A percentile compares a stretch with the other conserved stretches of the same genome.
These are phyloP conservation scores for Barbus barbus DNA, from an alignment of 2,113 vertebrate genomes.

Conservation along the genomic window DNA sequence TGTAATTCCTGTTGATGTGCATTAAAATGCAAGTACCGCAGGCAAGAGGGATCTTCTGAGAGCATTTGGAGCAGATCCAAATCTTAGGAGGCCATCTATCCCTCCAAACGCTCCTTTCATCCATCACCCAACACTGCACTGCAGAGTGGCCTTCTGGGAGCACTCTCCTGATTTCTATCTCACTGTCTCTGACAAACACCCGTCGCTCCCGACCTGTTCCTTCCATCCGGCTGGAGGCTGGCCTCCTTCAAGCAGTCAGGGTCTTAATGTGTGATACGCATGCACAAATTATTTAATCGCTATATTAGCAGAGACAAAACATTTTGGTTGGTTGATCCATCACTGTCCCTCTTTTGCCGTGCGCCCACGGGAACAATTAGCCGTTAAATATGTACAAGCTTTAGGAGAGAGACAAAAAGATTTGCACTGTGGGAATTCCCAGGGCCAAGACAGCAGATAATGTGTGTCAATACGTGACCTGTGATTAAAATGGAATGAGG, in stretches of 20 bases:
- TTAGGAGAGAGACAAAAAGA: constrained; percentile 12
- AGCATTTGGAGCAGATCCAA: constrained; percentile 17
- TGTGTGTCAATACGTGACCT: constrained; percentile 39
- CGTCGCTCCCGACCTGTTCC: not conserved
- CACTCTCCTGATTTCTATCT: constrained; percentile 23
- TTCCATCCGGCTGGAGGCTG: constrained; percentile 24
- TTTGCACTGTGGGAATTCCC: constrained; percentile 34
- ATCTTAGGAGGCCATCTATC: constrained; percentile 28
- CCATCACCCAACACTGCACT: constrained; percentile 9
- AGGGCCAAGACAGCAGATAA: constrained; percentile 31
- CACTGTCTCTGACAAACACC: constrained; percentile 30
- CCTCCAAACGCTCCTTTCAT: constrained; percentile 6
- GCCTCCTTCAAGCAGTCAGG: constrained; percentile 45
- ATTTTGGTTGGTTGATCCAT: constrained; percentile 58
- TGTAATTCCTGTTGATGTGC: constrained; percentile 1
- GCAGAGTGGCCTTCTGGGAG: constrained; percentile 28
- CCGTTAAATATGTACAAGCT: constrained; percentile 53
- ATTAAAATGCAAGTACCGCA: constrained; percentile 12
- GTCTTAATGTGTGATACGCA: constrained; percentile 45
- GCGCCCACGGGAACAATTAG: constrained; percentile 51
- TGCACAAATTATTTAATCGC: constrained; percentile 53
- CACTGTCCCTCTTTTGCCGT: constrained; percentile 28
- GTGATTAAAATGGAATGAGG: constrained; percentile 32
- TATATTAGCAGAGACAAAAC: constrained; percentile 59
- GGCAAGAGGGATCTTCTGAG: not conserved